Evolutionary conservation across 2,113 vertebrate species (phyloP).

Genomic region (Crotalus helleri): DNA sequence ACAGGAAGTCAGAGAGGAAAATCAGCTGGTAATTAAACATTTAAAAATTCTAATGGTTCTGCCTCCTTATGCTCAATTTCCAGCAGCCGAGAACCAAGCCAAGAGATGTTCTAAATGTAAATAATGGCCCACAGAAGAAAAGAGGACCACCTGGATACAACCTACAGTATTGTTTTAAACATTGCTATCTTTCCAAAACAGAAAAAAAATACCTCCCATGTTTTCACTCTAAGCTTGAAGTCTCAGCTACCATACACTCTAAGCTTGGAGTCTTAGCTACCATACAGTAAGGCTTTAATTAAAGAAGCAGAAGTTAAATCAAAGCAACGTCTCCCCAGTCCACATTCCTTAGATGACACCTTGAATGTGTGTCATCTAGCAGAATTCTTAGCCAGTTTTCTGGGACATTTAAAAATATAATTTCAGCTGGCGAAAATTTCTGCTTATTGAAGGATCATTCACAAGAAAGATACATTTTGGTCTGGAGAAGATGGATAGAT

Average conservation of each 20-base stretch:
- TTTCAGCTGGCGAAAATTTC: no score
- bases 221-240: not conserved
- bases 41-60: slow-evolving; percentile 14
- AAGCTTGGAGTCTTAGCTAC: not conserved
- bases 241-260: not conserved
- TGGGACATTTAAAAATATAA: not conserved
- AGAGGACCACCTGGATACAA: not conserved
- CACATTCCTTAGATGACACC: not conserved
- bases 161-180: not conserved
- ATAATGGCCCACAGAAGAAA: not conserved
- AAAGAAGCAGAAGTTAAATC: not conserved
- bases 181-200: not conserved
- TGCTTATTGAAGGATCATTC: no score
- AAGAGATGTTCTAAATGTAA: not conserved
- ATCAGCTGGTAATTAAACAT: slow-evolving; percentile 7
- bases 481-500: no score
- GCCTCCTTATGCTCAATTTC: not conserved
- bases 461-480: no score
- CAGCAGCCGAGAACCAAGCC: not conserved
- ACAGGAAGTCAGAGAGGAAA: not conserved
- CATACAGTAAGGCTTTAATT: not conserved
- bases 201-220: not conserved
- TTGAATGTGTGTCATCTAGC: not conserved
- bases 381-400: not conserved
- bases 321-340: not conserved